phyloP scores from a whole-genome alignment of 2,797 vertebrate species.

The Artibeus lituratus region DNA sequence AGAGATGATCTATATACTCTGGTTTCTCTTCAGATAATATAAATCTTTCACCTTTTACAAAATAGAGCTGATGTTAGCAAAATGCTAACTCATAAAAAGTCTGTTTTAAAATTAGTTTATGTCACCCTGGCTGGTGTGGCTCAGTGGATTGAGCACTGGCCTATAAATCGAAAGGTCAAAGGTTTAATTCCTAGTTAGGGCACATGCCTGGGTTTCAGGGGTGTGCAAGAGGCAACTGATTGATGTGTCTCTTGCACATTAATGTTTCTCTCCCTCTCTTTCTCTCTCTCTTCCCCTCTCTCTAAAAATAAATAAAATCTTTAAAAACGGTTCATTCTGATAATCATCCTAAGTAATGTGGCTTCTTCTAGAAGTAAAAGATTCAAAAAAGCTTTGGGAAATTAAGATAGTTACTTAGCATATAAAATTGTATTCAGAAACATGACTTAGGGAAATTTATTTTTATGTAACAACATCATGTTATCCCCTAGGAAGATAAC shows the following conservation, averaged over 20 bases:
- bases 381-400: neutral
- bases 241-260: neutral
- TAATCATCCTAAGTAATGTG: constrained; percentile 23
- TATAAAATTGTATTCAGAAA: neutral
- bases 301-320: neutral
- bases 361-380: neutral
- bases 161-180: neutral
- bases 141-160: neutral
- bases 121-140: neutral
- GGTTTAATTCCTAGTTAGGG: neutral
- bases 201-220: neutral
- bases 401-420: constrained; percentile 2
- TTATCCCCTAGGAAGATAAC: neutral
- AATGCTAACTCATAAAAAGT: neutral
- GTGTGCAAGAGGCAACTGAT: neutral
- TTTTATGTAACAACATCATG: neutral
- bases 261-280: neutral
- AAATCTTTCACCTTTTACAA: neutral
- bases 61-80: neutral
- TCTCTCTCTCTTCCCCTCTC: neutral
- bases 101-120: neutral
- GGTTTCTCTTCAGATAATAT: too few relatives aligned
- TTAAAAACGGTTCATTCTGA: constrained; percentile 19
- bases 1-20: neutral
- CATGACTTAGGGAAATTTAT: neutral